Evolutionary conservation across 2,888 invertebrate species (phyloP), one percentile per base, ranked within the genome.

Genomic region (Gerris lacustris): DNA sequence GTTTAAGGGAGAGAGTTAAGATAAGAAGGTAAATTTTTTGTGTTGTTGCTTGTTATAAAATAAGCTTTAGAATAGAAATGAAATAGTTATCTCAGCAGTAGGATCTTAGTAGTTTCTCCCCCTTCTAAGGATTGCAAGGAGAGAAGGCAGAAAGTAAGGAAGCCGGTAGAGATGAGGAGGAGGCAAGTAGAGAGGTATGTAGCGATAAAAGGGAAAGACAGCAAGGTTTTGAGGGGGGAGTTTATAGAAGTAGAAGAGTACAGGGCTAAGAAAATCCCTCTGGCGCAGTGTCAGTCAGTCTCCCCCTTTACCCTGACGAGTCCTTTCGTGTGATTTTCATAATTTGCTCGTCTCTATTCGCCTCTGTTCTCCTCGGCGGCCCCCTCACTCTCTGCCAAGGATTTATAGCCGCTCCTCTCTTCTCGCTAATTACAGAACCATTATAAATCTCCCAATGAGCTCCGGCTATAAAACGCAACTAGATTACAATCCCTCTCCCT

Each of bases 291-390:
- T 55, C 55, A 55, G 55, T 55, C 55, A 55, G 55, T 55, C 55
- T 55, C 55, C 15, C 55, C 15, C 55, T 55, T 55, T 55, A 55
- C 15, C 9, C 55, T 55, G 55, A 55, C 55, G 55, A 55, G 55
- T 15, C 55, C 55, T 55, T 55, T 15, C 9, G 55, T 55, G 55
- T 55, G 55, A 55, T 55, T 55, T 55, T 55, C 55, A 55, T 55
- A 55, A 55, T 55, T 55, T 55, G 55, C 55, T 55, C 55, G 55
- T 55, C 55, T 55, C 55, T 55, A 55, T 55, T 55, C 55, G 55
- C 55, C 55, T 55, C 55, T 55, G 55, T 55, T 55, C 55, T 55
- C 55, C 15, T 55, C 15, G 31, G 31, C 31, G 31, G 31, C 15
- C 15, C 55, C 15, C 55, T 15, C 55, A 55, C 55, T 15, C 55